Base-by-base conservation (phyloP, 2,797 vertebrate species). In the Lepus oiostolus region DNA sequence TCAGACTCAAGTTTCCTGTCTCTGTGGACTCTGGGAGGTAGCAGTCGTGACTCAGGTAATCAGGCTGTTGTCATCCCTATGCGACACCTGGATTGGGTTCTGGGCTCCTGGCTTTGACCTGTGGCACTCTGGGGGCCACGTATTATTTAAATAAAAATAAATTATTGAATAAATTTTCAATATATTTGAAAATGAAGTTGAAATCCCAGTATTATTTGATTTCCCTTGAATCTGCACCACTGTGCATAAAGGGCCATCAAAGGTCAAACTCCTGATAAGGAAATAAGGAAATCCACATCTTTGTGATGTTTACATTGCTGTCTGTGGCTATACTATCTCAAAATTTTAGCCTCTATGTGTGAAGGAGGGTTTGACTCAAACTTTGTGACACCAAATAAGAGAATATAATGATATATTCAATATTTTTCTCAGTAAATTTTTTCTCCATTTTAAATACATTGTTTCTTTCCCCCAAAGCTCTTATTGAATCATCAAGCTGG, bases 341-440 rank as follows among this genome's bases (percentile, higher is more conserved):
- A 10, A 47, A 85, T 74, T 83, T 93, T 70, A 50, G 19, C 62
- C 22, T 75, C 42, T 58, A 17, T 70, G 0, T 21, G 12, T 75
- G 52, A 90, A 94, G 35, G 32, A 92, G 38, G 6, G 26, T 91
- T 75, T 88, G 75, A 86, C 67, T 88, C 26, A 90, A 84, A 76
- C 24, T 94, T 95, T 24, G 21, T 82, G 26, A 62, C 75, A 50
- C 32, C 75, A 82, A 88, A 79, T 16, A 68, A 67, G 14, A 90
- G 83, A 47, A 90, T 60, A 21, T 81, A 58, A 22, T 68, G 30
- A 63, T 32, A 2, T 80, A 28, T n/a, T 58, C 16, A 70, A 4
- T 79, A 6, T 50, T 60, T 58, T 92, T 86, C 42, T 94, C 32
- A 74, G 72, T 70, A 84, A 82, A n/a, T 17, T 13, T 24, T 88